Evolutionary conservation across 1,140 invertebrate genomes (phyloP).

Genomic region (Anastrepha obliqua): DNA sequence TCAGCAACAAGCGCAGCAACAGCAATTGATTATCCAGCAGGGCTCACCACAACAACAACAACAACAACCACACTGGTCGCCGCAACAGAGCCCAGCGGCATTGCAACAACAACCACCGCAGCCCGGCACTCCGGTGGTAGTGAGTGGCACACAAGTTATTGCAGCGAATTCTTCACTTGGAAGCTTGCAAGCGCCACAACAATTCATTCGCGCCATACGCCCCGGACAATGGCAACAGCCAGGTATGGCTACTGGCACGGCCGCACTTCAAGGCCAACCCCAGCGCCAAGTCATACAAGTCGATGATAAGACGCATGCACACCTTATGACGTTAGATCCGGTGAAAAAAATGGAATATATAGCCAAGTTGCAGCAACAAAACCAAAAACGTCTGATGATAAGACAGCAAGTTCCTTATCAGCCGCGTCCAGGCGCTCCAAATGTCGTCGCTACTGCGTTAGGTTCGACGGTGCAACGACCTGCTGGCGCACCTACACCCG

Average conservation of each 20-base stretch:
- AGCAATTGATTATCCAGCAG: constrained; percentile 44
- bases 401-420: constrained; percentile 75
- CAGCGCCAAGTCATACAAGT: constrained; percentile 83
- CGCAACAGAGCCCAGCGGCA: constrained; percentile 57
- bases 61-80: constrained; percentile 43
- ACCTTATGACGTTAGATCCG: constrained; percentile 87
- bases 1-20: constrained; percentile 28
- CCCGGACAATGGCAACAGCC: constrained; percentile 74
- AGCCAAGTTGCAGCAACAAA: constrained; percentile 81
- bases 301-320: constrained; percentile 87
- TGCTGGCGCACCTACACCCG: constrained; percentile 74
- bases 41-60: constrained; percentile 61
- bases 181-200: constrained; percentile 63
- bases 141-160: constrained; percentile 67
- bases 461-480: constrained; percentile 73
- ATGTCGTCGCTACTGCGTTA: constrained; percentile 73
- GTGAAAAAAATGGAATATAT: constrained; percentile 86
- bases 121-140: constrained; percentile 65
- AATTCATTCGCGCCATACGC: constrained; percentile 62
- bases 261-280: constrained; percentile 67
- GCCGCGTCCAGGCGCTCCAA: constrained; percentile 75
- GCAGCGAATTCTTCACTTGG: constrained; percentile 58
- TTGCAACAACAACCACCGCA: constrained; percentile 59
- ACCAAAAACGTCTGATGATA: constrained; percentile 77
- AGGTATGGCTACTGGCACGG: constrained; percentile 66